These are phyloP conservation scores for Henricia sp. DNA, from an alignment of 53 echinoderm and acorn worm genomes.

Conservation along the genomic window DNA sequence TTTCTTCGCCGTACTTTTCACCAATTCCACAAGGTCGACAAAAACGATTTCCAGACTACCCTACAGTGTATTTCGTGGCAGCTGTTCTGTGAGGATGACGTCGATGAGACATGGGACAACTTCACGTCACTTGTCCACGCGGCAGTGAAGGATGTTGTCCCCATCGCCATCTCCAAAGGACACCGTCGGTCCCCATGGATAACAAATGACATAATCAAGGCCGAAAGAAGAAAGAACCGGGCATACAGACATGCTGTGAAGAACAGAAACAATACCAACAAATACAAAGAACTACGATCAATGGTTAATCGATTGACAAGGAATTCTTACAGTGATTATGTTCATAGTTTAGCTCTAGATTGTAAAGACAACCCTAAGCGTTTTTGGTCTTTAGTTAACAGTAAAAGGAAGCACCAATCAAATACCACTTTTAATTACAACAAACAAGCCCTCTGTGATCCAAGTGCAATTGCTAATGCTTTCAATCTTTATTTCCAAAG, in stretches of 20 bases:
- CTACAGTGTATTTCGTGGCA: neutral
- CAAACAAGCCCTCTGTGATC: too few species aligned
- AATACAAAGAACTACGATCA: neutral
- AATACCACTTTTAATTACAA: too few species aligned
- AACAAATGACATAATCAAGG: neutral
- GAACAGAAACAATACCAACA: neutral
- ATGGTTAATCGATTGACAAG: neutral
- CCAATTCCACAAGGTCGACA: too few species aligned
- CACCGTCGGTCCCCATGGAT: too few species aligned
- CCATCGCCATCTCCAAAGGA: neutral
- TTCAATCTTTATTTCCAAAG: too few species aligned
- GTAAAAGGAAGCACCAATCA: too few species aligned
- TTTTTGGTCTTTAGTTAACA: neutral
- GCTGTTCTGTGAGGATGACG: neutral
- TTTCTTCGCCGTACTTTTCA: too few species aligned
- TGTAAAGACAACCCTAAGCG: too few species aligned
- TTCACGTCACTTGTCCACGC: neutral
- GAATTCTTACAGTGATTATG: neutral
- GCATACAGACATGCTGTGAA: neutral
- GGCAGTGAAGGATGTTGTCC: neutral
- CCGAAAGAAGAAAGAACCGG: neutral
- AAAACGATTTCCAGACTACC: too few species aligned
- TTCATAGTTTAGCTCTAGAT: neutral
- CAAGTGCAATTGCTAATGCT: too few species aligned
- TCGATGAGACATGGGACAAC: neutral